Conservation (phyloP, 2,797 vertebrate species). For the Morus bassanus region DNA sequence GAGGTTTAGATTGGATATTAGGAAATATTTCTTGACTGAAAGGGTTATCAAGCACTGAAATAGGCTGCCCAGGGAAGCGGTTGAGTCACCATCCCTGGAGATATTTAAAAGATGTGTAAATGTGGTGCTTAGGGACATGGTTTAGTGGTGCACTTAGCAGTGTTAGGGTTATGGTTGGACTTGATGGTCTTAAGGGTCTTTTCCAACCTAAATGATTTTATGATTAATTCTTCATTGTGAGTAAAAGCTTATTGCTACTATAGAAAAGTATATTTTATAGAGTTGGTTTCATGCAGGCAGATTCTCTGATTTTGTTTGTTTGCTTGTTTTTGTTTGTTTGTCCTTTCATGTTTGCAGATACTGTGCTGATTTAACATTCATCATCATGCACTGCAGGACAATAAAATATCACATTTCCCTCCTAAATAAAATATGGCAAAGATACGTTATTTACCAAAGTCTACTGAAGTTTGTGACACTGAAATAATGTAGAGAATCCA, state of each 20-base stretch:
- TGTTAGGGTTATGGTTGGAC: not conserved
- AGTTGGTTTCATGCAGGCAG: not conserved
- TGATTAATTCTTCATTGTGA: not conserved
- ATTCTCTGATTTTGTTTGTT: not conserved
- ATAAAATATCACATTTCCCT: not conserved
- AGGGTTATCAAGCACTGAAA: not conserved
- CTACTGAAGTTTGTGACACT: not conserved
- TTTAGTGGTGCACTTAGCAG: not conserved
- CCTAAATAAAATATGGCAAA: not conserved
- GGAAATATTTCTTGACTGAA: not conserved
- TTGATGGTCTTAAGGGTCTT: not conserved
- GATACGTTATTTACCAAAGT: not conserved
- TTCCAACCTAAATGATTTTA: not conserved
- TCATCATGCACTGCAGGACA: not conserved
- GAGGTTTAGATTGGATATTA: not conserved
- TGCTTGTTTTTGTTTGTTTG: not conserved
- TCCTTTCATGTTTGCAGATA: not conserved
- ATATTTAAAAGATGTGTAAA: not conserved
- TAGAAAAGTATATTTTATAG: not conserved
- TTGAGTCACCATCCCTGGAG: not conserved
- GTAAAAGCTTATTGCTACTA: not conserved
- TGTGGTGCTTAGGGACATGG: not conserved
- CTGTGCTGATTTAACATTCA: not conserved
- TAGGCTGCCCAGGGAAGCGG: not conserved
- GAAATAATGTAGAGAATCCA: not conserved